A percentile compares a stretch with the other conserved stretches of the same genome.
Conservation (phyloP, 2,888 invertebrate genomes). For the Pyrocoelia pectoralis region DNA sequence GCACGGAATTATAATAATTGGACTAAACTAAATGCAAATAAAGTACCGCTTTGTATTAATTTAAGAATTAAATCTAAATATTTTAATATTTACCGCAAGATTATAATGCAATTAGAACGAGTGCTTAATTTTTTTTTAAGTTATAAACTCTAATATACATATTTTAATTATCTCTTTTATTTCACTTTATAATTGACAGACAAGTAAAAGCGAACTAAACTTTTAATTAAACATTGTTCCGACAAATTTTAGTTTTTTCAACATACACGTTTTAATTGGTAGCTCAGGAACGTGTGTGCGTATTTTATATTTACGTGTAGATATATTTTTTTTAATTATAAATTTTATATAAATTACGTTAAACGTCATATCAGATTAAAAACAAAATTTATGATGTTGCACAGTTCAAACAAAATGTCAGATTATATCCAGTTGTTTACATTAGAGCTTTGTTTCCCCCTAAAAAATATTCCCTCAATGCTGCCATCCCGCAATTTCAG, state of each 20-base stretch:
- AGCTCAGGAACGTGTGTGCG: neutral
- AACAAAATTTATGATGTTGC: constrained; percentile 47
- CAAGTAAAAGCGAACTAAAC: constrained; percentile 10
- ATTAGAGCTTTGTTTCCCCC: constrained; percentile 36
- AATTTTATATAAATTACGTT: constrained; percentile 38
- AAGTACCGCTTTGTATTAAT: constrained; percentile 27
- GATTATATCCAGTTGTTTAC: constrained; percentile 47
- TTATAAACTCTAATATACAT: constrained; percentile 28
- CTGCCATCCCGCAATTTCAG: constrained; percentile 25
- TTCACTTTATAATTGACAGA: constrained; percentile 26
- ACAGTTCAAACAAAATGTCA: constrained; percentile 49
- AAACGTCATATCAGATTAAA: constrained; percentile 42
- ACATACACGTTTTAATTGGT: constrained; percentile 43
- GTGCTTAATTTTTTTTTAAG: constrained; percentile 20
- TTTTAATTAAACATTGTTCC: constrained; percentile 22
- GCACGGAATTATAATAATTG: constrained; percentile 12
- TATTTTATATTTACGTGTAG: neutral
- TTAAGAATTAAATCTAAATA: constrained; percentile 45
- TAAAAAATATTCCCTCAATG: constrained; percentile 29
- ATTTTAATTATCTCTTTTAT: constrained; percentile 33
- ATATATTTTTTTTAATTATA: constrained; percentile 25
- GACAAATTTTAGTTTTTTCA: constrained; percentile 11
- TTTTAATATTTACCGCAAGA: constrained; percentile 41
- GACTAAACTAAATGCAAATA: constrained; percentile 33
- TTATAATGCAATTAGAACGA: constrained; percentile 41